Percentiles rank a stretch among this genome's conserved stretches.
These are phyloP conservation scores for Osmerus eperlanus DNA, from an alignment of 2,113 vertebrate genomes.

Conservation along the genomic window DNA sequence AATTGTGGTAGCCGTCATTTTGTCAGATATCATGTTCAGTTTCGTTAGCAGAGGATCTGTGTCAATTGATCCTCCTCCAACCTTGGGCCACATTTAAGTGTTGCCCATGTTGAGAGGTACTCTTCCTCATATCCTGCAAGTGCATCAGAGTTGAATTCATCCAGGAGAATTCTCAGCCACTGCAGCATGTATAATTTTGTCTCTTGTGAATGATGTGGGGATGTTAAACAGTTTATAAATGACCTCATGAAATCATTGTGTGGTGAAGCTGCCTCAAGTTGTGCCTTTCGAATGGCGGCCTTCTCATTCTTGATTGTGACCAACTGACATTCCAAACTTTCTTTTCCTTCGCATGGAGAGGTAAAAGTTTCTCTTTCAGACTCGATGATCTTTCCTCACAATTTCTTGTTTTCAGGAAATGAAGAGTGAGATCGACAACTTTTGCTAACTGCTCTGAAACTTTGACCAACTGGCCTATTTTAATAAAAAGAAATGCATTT, in stretches of 20 bases:
- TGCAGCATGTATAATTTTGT: constrained; percentile 23
- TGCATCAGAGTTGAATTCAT: constrained; percentile 11
- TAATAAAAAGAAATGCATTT: constrained; percentile 52
- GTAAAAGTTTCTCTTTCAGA: too few species aligned
- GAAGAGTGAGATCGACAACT: constrained; percentile 57
- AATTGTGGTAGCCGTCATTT: constrained; percentile 43
- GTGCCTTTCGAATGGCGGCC: constrained; percentile 23
- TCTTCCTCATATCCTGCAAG: constrained; percentile 1
- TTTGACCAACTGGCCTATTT: background rate
- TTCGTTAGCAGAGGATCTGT: constrained; percentile 2
- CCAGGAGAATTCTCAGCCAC: constrained; percentile 25
- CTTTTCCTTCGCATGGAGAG: constrained; percentile 23
- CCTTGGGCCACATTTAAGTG: background rate
- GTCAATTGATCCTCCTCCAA: background rate
- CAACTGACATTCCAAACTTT: constrained; percentile 54
- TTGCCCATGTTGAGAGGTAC: too few species aligned
- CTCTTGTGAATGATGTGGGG: background rate
- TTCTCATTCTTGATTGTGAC: constrained; percentile 51
- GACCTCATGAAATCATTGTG: constrained; percentile 50
- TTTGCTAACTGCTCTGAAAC: constrained; percentile 26
- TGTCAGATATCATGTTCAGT: constrained; percentile 22
- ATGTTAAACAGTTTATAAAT: constrained; percentile 39
- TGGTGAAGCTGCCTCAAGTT: constrained; percentile 35
- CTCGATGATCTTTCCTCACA: too few species aligned
- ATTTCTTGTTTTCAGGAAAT: constrained; percentile 56